Conservation (phyloP, 2,113 vertebrate species). For the Fulmarus glacialis region DNA sequence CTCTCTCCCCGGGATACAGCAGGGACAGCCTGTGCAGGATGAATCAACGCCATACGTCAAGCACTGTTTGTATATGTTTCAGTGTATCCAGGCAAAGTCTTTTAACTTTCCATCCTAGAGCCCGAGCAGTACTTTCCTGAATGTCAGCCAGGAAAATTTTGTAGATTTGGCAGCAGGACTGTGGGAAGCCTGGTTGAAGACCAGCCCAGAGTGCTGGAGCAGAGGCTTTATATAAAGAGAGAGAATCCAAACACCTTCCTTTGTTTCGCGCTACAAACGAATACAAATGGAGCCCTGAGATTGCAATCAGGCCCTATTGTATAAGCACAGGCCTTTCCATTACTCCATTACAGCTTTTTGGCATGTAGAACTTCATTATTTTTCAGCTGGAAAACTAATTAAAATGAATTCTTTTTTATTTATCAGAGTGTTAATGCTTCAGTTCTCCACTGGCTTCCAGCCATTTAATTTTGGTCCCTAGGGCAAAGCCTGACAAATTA, state of each 20-base stretch:
- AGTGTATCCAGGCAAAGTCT: slow-evolving; percentile 92
- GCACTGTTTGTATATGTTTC: slow-evolving; percentile 86
- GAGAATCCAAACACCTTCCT: slow-evolving; percentile 78
- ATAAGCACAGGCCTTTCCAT: slow-evolving; percentile 76
- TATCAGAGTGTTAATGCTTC: slow-evolving; percentile 76
- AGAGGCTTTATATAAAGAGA: slow-evolving; percentile 81
- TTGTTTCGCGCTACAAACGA: slow-evolving; percentile 72
- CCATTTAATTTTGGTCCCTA: slow-evolving; percentile 74
- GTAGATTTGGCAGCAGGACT: slow-evolving; percentile 87
- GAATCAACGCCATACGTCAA: slow-evolving; percentile 74
- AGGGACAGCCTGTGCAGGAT: slow-evolving; percentile 70
- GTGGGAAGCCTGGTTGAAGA: slow-evolving; percentile 88
- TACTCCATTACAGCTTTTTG: slow-evolving; percentile 68
- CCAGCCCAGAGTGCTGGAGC: slow-evolving; percentile 75
- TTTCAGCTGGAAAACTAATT: slow-evolving; percentile 84
- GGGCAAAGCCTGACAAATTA: slow-evolving; percentile 82
- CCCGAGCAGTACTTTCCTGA: slow-evolving; percentile 96
- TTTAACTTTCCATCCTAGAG: slow-evolving; percentile 93
- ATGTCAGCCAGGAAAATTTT: slow-evolving; percentile 94
- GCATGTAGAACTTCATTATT: slow-evolving; percentile 71
- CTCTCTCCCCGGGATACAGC: slow-evolving; percentile 48
- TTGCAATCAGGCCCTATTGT: slow-evolving; percentile 76
- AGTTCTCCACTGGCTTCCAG: slow-evolving; percentile 69
- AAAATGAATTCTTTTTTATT: slow-evolving; percentile 78
- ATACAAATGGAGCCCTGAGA: slow-evolving; percentile 74